These are phyloP conservation scores for Penaeus indicus DNA, from an alignment of 1,140 invertebrate species.

Conservation along the genomic window DNA sequence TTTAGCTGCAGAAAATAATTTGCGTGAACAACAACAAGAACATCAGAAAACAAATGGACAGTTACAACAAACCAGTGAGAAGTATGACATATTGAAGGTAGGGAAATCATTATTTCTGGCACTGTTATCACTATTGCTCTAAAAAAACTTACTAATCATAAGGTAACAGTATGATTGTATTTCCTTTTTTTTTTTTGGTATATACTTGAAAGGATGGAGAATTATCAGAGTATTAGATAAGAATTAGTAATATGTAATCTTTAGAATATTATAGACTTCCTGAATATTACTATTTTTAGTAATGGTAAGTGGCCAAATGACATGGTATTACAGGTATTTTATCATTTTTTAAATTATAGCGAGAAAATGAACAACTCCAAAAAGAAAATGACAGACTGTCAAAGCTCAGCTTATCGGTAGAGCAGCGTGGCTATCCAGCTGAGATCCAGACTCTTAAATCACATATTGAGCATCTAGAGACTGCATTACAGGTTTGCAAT, in stretches of 20 bases:
- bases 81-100: too few species aligned
- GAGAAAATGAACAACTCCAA: conserved; percentile 48
- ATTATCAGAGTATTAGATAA: too few species aligned
- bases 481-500: conserved; percentile 40
- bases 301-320: background rate
- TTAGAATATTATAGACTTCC: background rate
- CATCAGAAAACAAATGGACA: conserved; percentile 34
- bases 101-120: too few species aligned
- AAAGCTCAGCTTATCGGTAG: conserved; percentile 31
- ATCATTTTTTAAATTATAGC: conserved; percentile 36
- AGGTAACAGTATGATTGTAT: too few species aligned
- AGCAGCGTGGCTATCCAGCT: conserved; percentile 38
- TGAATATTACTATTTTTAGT: background rate
- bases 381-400: conserved; percentile 53
- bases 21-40: conserved; percentile 38
- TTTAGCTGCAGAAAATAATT: conserved; percentile 2
- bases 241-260: background rate
- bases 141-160: too few species aligned
- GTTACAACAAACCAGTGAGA: too few species aligned
- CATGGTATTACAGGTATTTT: background rate
- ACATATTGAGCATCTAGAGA: conserved; percentile 54
- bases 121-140: too few species aligned
- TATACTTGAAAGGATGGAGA: too few species aligned
- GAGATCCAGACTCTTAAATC: conserved; percentile 43
- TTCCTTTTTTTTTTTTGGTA: too few species aligned